Evolutionary conservation across 1,140 invertebrate species (phyloP).

Genomic region (Drosophila sp.): DNA sequence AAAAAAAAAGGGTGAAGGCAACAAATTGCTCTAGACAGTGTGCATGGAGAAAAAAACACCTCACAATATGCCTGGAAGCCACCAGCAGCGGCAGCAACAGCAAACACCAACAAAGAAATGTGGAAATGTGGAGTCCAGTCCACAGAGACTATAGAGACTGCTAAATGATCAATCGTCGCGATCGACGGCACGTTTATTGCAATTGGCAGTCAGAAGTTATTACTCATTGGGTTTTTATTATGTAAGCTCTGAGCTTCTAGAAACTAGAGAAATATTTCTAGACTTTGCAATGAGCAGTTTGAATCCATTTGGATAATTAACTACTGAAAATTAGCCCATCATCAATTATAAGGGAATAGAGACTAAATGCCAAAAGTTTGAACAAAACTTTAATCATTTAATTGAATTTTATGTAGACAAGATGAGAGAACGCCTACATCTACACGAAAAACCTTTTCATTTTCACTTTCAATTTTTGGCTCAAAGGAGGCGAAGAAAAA

Average conservation of each 20-base stretch:
- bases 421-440: constrained; percentile 20
- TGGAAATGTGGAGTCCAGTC: constrained; percentile 27
- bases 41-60: constrained; percentile 54
- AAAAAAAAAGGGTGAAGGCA: constrained; percentile 54
- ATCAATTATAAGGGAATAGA: constrained; percentile 28
- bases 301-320: constrained; percentile 24
- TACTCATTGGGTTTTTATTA: constrained; percentile 66
- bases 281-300: neutral
- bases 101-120: constrained; percentile 37
- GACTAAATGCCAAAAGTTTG: constrained; percentile 38
- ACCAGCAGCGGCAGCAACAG: neutral
- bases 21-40: constrained; percentile 46
- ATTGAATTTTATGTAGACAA: constrained; percentile 55
- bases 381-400: constrained; percentile 59
- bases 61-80: constrained; percentile 59
- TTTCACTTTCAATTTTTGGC: constrained; percentile 44
- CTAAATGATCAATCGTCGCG: constrained; percentile 79
- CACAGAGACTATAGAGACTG: constrained; percentile 21
- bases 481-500: constrained; percentile 48
- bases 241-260: constrained; percentile 38
- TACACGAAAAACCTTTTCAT: constrained; percentile 36
- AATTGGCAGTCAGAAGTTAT: constrained; percentile 48
- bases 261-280: constrained; percentile 24
- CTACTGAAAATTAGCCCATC: constrained; percentile 43
- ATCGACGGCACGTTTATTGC: constrained; percentile 65